Percentiles rank a stretch among this genome's conserved stretches.
phyloP scores from a whole-genome alignment of 2,797 vertebrate genomes.

The Prionace glauca region DNA sequence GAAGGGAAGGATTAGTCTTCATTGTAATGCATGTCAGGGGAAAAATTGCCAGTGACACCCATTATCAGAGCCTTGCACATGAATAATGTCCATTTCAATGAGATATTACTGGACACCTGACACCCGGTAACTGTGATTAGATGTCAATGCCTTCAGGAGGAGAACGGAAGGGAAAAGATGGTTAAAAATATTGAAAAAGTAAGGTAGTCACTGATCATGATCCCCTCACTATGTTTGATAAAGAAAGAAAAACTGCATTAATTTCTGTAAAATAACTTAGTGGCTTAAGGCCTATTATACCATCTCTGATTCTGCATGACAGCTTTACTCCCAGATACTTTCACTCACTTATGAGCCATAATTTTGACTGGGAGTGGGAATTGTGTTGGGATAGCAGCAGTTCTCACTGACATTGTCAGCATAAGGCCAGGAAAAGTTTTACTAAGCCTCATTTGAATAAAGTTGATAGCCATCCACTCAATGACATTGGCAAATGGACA shows the following conservation, averaged over 20 bases:
- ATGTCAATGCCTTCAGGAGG: background rate
- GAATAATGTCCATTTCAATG: background rate
- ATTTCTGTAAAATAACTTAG: background rate
- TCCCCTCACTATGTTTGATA: background rate
- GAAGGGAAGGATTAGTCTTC: background rate
- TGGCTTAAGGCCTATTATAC: background rate
- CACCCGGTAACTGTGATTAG: background rate
- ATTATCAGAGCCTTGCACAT: background rate
- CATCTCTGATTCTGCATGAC: too few relatives aligned
- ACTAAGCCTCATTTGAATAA: background rate
- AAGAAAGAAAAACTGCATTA: background rate
- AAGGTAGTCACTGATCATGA: background rate
- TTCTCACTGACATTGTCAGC: background rate
- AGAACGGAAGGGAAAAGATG: background rate
- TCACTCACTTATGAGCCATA: background rate
- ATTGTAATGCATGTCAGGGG: background rate
- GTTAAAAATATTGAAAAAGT: background rate
- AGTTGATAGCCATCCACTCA: background rate
- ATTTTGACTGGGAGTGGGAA: background rate
- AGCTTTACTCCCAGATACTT: background rate
- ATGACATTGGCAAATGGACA: background rate
- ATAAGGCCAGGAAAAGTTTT: background rate
- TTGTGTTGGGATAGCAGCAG: background rate
- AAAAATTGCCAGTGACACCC: background rate
- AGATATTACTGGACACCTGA: background rate